These are phyloP conservation scores for Puffinus mauretanicus DNA, from an alignment of 2,113 vertebrate genomes.

Conservation along the genomic window DNA sequence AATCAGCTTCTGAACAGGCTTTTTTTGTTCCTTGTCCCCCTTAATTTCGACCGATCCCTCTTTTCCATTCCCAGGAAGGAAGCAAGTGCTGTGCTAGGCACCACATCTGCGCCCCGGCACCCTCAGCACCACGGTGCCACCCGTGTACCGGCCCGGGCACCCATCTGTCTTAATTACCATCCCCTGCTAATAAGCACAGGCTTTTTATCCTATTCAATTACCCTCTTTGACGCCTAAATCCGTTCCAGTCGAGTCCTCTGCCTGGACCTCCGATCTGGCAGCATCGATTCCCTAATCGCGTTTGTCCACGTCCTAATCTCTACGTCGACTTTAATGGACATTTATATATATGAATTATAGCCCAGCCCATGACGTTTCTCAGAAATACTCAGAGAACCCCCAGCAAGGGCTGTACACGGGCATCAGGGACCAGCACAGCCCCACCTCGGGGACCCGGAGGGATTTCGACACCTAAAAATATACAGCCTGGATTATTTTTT, in stretches of 20 bases:
- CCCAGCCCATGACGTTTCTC: neutral
- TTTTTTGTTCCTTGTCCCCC: conserved; percentile 55
- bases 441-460: accelerated
- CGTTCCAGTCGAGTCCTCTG: neutral
- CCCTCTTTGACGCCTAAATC: neutral
- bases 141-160: accelerated
- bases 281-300: neutral
- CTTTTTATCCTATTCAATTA: conserved; percentile 15
- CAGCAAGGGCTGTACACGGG: accelerated
- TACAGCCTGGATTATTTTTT: neutral
- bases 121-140: neutral
- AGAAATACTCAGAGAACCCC: neutral
- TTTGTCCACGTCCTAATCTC: neutral
- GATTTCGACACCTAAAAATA: neutral
- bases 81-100: conserved; percentile 10
- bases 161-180: neutral
- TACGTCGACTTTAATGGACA: neutral
- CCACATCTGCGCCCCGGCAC: neutral
- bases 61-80: conserved; percentile 49
- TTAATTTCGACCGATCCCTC: neutral
- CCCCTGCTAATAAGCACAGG: neutral
- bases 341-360: neutral
- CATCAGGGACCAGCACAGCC: neutral
- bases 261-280: neutral
- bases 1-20: conserved; percentile 66